Conservation (phyloP, 2,888 invertebrate species). For the Ochlodes sylvanus region DNA sequence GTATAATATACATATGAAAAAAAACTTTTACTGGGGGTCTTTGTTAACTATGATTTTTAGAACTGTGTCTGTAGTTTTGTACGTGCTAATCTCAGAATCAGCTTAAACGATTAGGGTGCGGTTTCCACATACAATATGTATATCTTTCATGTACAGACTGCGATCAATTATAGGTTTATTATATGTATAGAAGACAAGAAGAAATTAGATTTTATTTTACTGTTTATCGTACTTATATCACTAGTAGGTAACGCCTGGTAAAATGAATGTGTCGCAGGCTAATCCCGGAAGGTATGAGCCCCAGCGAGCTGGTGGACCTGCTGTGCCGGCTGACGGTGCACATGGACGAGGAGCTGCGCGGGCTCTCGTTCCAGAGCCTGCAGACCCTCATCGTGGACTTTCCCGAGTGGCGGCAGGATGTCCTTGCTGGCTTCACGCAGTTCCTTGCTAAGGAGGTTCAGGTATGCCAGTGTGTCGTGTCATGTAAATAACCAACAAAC, state of each 20-base stretch:
- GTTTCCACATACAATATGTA: too few species aligned
- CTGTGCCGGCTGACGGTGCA: constrained; percentile 97
- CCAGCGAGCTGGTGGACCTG: constrained; percentile 97
- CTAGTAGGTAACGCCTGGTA: background rate
- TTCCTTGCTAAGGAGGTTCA: constrained; percentile 97
- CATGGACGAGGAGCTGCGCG: constrained; percentile 98
- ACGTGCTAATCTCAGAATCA: too few species aligned
- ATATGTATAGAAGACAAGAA: too few species aligned
- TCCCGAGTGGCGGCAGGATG: constrained; percentile 98
- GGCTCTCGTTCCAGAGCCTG: constrained; percentile 96
- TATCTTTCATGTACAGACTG: too few species aligned
- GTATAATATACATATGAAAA: too few species aligned
- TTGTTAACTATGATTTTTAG: too few species aligned
- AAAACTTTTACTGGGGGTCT: too few species aligned
- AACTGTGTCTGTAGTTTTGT: too few species aligned
- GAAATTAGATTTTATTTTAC: too few species aligned
- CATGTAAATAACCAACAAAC: background rate
- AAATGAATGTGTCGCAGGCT: constrained; percentile 84
- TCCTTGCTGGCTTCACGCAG: constrained; percentile 96
- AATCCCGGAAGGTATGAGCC: constrained; percentile 98
- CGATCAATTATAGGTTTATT: too few species aligned
- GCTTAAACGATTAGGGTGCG: too few species aligned
- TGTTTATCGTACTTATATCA: too few species aligned
- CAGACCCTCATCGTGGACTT: constrained; percentile 98
- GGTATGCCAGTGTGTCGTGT: constrained; percentile 53